Base-by-base conservation (phyloP, 2,113 vertebrate species). In the Murina feae region DNA sequence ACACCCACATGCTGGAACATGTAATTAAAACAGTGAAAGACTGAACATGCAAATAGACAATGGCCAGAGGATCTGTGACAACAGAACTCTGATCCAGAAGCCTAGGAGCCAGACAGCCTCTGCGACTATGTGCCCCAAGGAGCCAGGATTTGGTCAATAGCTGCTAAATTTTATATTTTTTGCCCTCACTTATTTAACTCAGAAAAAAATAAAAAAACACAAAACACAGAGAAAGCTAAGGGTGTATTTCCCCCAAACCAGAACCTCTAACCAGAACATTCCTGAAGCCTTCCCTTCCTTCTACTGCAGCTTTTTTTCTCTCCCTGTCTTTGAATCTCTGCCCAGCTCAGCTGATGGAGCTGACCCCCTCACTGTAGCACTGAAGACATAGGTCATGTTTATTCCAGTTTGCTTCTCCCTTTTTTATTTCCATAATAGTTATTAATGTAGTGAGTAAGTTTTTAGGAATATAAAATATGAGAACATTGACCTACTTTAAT, bases 121-220 rank as follows among this genome's bases (percentile, higher is more conserved):
- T 49, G 44, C 1, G 13, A 21, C 0, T 4, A 21, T 0, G 2
- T 44, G 14, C 51, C 39, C 18, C 55, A 14, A 42, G 49, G 6
- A 6, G 18, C 30, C 28, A 74, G 14, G 14, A 81, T 18, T 44
- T 86, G n/a, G 20, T 92, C 42, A 71, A 55, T 9, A 55, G 21
- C 44, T 76, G 44, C 32, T 25, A 51, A 23, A 63, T 71, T 47
- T 49, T 6, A 13, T 23, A 9, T 44, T 74, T 80, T 85, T 68
- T 83, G 16, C 12, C 5, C 35, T 8, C 6, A 76, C 76, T 86
- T 55, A 58, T 49, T 66, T 63, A 90, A 78, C 2, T 32, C 18
- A 63, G 9, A 66, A 14, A 30, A 42, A 58, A 28, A 20, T 1
- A 53, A 86, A 18, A 51, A 47, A 14, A 42, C 2, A 71, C 7